phyloP scores from a whole-genome alignment of 2,113 vertebrate species.

The Argyrosomus japonicus region DNA sequence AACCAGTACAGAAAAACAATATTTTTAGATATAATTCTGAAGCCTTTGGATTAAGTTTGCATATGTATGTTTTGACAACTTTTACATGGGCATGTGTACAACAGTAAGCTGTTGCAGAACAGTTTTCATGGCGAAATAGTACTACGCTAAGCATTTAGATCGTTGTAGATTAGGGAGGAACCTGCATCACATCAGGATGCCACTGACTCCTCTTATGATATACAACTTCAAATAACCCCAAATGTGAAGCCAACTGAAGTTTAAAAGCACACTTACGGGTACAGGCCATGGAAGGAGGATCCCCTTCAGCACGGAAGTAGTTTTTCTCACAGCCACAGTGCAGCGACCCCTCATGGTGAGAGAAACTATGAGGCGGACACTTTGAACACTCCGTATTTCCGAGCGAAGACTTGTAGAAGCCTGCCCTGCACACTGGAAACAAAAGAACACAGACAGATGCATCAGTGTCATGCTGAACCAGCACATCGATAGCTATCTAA shows the following conservation, averaged over 20 bases:
- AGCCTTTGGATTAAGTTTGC: too few relatives aligned
- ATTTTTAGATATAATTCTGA: too few relatives aligned
- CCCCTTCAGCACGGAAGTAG: slow-evolving; percentile 95
- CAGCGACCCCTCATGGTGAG: slow-evolving; percentile 91
- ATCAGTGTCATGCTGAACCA: slow-evolving; percentile 56
- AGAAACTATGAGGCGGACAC: slow-evolving; percentile 95
- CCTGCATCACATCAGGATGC: not conserved
- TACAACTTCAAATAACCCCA: not conserved
- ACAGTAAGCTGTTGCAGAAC: not conserved
- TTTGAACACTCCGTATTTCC: slow-evolving; percentile 94
- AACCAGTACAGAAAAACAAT: too few relatives aligned
- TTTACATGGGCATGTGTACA: not conserved
- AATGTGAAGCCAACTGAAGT: not conserved
- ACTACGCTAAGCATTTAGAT: not conserved
- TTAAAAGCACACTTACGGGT: slow-evolving; percentile 88
- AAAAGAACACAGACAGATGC: slow-evolving; percentile 62
- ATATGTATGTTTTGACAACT: too few relatives aligned
- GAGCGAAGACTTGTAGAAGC: slow-evolving; percentile 94
- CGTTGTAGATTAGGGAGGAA: not conserved
- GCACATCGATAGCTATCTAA: slow-evolving; percentile 40
- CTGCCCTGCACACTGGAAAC: slow-evolving; percentile 90
- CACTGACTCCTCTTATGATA: not conserved
- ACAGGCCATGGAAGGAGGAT: slow-evolving; percentile 97
- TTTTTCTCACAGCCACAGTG: slow-evolving; percentile 97
- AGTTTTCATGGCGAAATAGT: too few relatives aligned